Evolutionary conservation across 1,140 invertebrate species (phyloP).

Genomic region (Diplogasteroides magnus): DNA sequence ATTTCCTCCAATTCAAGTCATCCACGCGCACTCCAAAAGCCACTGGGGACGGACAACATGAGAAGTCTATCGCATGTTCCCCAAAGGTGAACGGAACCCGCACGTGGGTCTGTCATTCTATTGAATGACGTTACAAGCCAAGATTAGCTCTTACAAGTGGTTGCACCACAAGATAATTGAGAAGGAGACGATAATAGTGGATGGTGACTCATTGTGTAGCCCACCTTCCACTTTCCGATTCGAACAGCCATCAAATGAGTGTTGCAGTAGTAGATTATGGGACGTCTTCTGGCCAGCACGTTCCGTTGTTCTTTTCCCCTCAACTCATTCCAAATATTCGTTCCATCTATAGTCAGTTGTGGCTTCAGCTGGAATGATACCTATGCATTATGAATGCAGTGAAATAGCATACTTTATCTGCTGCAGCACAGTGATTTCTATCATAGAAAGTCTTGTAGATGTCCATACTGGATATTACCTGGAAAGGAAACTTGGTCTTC

Average conservation of each 20-base stretch:
- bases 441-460: slow-evolving; percentile 40
- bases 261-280: slow-evolving; percentile 55
- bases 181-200: too few relatives aligned
- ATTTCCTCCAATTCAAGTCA: too few relatives aligned
- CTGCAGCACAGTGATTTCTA: slow-evolving; percentile 24
- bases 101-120: not conserved
- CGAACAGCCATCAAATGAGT: slow-evolving; percentile 50
- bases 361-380: not conserved
- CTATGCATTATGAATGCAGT: not conserved
- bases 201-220: not conserved
- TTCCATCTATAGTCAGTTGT: slow-evolving; percentile 35
- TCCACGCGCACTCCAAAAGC: too few relatives aligned
- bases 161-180: too few relatives aligned
- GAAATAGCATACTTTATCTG: slow-evolving; percentile 8
- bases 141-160: too few relatives aligned
- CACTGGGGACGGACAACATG: too few relatives aligned
- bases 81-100: not conserved
- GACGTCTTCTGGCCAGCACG: slow-evolving; percentile 16
- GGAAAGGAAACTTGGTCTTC: not conserved
- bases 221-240: slow-evolving; percentile 47
- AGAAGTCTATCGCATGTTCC: too few relatives aligned
- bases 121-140: too few relatives aligned
- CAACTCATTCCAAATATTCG: slow-evolving; percentile 40
- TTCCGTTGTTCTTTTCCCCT: slow-evolving; percentile 1
- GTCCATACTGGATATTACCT: slow-evolving; percentile 39